Evolutionary conservation across 2,113 vertebrate species (phyloP).

Genomic region (Bubo scandiacus): DNA sequence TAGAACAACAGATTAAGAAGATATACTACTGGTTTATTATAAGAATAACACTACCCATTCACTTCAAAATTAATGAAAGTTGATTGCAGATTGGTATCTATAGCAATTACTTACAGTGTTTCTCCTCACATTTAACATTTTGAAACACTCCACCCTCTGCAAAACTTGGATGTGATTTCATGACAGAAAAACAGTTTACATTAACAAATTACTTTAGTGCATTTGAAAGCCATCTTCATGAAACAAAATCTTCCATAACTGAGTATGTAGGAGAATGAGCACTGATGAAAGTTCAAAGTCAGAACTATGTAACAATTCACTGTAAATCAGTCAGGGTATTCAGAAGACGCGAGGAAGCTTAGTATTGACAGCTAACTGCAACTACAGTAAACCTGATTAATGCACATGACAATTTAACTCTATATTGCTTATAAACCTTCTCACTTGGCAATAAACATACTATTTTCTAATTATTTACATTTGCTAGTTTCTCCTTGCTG

Average conservation of each 20-base stretch:
- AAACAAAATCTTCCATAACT: conserved; percentile 53
- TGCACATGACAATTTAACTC: conserved; percentile 29
- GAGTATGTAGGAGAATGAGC: conserved; percentile 21
- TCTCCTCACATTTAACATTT: conserved; percentile 49
- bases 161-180: conserved; percentile 44
- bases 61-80: conserved; percentile 45
- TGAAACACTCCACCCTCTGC: conserved; percentile 36
- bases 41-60: conserved; percentile 2
- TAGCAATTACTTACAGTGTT: conserved; percentile 17
- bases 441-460: conserved; percentile 42
- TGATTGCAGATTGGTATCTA: neutral
- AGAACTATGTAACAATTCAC: neutral
- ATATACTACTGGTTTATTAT: conserved; percentile 7
- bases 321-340: conserved; percentile 40
- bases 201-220: conserved; percentile 50
- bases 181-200: conserved; percentile 54
- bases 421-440: conserved; percentile 27
- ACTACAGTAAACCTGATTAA: conserved; percentile 50
- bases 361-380: conserved; percentile 57
- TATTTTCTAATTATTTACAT: conserved; percentile 69
- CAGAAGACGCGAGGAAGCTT: conserved; percentile 35
- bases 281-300: conserved; percentile 29
- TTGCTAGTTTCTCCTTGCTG: conserved; percentile 13
- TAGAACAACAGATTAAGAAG: conserved; percentile 27
- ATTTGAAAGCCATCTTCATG: conserved; percentile 51